Base-by-base conservation (phyloP, 1,140 invertebrate species). In the Asobara japonica region DNA sequence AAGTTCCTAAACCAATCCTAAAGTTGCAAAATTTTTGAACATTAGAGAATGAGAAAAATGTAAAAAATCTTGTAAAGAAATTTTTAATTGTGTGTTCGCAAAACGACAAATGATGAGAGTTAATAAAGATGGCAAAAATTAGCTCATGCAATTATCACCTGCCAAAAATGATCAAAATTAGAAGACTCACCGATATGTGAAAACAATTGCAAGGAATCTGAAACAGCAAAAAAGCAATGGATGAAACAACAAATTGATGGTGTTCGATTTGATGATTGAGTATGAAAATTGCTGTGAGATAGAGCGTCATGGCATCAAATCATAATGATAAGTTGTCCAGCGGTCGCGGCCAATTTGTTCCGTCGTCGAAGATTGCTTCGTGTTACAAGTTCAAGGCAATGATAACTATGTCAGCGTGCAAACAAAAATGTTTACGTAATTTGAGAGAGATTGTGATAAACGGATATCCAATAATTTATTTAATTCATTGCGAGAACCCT, bases 151-250 rank as follows among this genome's bases (percentile, higher is more conserved):
- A 38, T 38, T 8, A 2, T 38, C 2, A 16, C n/a, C 18, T 13
- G 18, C n/a, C 18, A 45, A 45, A 45, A 45, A 45, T 5, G 41
- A 13, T 45, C 18, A 45, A 16, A 5, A 45, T 7, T 16, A 29
- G n/a, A 25, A 10, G 68, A 87, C 85, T 87, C 77, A 87, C 85
- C 85, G 69, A 86, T 81, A 81, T 84, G 84, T 68, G 84, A 86
- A 78, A 51, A 83, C 66, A 82, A 87, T 84, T 86, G 80, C 76
- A 82, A 81, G 67, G 85, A 83, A 84, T 87, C 85, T 87, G 85
- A 83, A 87, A 87, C 83, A 84, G 69, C 70, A 82, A 83, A 86
- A 80, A 75, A 74, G 38, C 64, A 48, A 62, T 71, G 65, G 31
- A 36, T 64, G 33, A 62, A 30, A 66, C 10, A 65, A 30, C 22